Evolutionary conservation across 53 echinoderm and acorn worm species (phyloP), one percentile per base, ranked within the genome.

Genomic region (Mesocentrotus franciscanus): DNA sequence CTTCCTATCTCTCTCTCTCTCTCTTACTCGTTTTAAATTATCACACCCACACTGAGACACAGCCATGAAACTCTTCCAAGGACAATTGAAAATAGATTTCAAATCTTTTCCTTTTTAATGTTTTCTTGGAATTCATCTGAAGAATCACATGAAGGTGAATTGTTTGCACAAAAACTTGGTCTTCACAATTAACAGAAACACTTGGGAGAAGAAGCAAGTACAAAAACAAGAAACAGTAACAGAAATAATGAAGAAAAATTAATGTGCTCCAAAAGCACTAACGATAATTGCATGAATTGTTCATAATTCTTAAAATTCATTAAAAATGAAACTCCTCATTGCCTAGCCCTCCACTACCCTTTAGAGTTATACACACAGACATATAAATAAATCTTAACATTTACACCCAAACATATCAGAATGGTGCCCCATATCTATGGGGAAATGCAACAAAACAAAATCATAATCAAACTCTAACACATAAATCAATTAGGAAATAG

Each of bases 101-200:
- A 90, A 60, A 60, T 90, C 27, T 29, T 15, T 90, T n/a, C 9
- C 17, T 61, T 4, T 60, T 33, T 49, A 49, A 27, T 58, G 32
- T 90, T 59, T 90, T 27, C 27, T 56, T n/a, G 58, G 58, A 87
- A 87, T 57, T 27, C 87, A 57, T 87, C 26, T 57, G 58, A 87
- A 87, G 56, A 56, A 58, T 87, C 58, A 87, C 87, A 58, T 87
- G 56, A 18, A 42, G 29, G 55, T 24, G 5, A n/a, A 57, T 1
- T n/a, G 27, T 87, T 84, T 87, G 87, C 87, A 87, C 87, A 87
- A 87, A 42, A 87, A 87, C 58, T 57, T 87, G 87, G 58, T n/a
- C 29, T 87, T 87, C 20, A 58, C 24, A n/a, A 10, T 26, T 8
- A 81, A 81, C 81, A 81, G 11, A 17, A 81, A 39, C 81, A 42